A percentile compares a stretch with the other conserved stretches of the same genome.
These are phyloP conservation scores for Mirza zaza DNA, from an alignment of 2,113 vertebrate genomes.

Conservation along the genomic window DNA sequence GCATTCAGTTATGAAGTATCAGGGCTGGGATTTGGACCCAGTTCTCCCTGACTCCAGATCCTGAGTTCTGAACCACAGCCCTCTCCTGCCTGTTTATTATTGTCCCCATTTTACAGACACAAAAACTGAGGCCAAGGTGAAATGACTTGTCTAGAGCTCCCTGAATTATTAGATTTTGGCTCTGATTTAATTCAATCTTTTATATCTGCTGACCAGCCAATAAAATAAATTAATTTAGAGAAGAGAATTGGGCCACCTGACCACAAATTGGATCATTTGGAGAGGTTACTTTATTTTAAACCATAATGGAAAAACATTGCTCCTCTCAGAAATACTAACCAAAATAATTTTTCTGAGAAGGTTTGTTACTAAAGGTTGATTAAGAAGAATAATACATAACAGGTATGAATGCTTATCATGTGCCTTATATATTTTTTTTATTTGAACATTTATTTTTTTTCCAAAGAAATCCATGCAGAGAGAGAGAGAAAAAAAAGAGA, in stretches of 20 bases:
- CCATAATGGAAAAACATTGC: conserved; percentile 19
- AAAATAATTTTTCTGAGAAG: neutral
- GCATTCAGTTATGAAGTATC: neutral
- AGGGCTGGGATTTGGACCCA: neutral
- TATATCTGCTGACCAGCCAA: conserved; percentile 22
- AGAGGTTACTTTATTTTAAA: conserved; percentile 36
- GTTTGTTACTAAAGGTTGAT: neutral
- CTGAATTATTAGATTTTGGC: conserved; percentile 10
- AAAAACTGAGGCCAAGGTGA: neutral
- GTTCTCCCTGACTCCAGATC: neutral
- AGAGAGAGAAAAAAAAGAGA: no score
- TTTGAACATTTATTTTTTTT: no score
- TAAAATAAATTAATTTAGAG: conserved; percentile 30
- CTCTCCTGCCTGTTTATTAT: neutral
- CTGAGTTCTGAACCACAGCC: neutral
- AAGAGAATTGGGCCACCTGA: conserved; percentile 35
- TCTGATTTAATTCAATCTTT: conserved; percentile 45
- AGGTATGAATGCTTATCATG: neutral
- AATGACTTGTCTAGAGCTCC: neutral
- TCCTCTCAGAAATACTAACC: conserved; percentile 3
- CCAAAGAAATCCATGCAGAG: no score
- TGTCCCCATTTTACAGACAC: neutral
- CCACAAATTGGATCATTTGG: neutral
- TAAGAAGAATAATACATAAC: neutral
- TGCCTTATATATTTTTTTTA: neutral